Evolutionary conservation across 2,888 invertebrate genomes (phyloP).

Genomic region (Choreutis nemorana): DNA sequence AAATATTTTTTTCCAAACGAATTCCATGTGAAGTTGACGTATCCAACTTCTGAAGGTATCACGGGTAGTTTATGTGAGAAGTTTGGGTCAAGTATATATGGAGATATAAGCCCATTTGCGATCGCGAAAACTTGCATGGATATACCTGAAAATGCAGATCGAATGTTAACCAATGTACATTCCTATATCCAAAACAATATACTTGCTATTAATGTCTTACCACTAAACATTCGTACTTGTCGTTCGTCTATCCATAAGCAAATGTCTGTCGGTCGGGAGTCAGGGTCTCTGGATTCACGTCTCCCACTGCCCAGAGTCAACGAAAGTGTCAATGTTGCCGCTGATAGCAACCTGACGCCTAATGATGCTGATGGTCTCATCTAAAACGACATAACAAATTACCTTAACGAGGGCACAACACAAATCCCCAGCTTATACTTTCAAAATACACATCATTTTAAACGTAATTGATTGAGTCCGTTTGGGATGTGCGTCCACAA

Average conservation of each 20-base stretch:
- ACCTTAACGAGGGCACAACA: no score
- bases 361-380: conserved; percentile 45
- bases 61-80: conserved; percentile 89
- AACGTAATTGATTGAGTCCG: conserved; percentile 61
- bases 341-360: conserved; percentile 46
- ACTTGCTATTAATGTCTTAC: conserved; percentile 61
- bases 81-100: conserved; percentile 88
- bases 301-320: conserved; percentile 44
- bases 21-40: conserved; percentile 92
- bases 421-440: no score
- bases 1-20: conserved; percentile 82
- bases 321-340: conserved; percentile 45
- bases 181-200: no score
- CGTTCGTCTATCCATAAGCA: conserved; percentile 91
- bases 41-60: conserved; percentile 91
- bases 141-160: conserved; percentile 65
- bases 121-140: conserved; percentile 92
- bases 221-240: conserved; percentile 90
- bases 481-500: conserved; percentile 55
- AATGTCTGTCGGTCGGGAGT: conserved; percentile 63
- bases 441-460: no score
- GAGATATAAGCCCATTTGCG: conserved; percentile 83
- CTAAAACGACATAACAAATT: conserved; percentile 16
- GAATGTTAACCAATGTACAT: not conserved
- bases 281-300: conserved; percentile 41